Evolutionary conservation across 2,888 invertebrate species (phyloP), one percentile per base, ranked within the genome.

Genomic region (Lasioglossum zephyrum): DNA sequence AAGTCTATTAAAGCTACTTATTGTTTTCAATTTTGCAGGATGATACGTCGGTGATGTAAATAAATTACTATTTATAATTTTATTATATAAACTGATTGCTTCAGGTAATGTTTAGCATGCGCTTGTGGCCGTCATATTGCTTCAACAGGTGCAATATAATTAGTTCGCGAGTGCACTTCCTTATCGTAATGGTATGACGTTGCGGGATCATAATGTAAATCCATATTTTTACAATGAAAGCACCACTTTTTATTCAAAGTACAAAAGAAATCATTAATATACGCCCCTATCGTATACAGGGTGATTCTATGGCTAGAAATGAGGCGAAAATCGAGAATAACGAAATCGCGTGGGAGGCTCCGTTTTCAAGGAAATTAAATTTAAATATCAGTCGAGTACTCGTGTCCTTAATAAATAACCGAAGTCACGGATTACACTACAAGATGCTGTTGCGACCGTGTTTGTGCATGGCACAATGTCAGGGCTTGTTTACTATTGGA

Each of bases 191-290:
- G 13, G 9, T 39, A 73, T 53, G 47, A 73, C 47, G 5, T 53
- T 53, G 36, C n/a, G 31, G 49, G 49, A 22, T 79, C 13, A 6
- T 53, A 78, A n/a, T 44, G 5, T 49, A 69, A 53, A 73, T 66
- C 49, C 63, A 36, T 63, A 1, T 63, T 47, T 36, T 73, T 44
- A 2, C 31, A 73, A 73, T 41, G 22, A n/a, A 73, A 44, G 57
- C 44, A 77, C 70, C 73, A 44, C 18, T 57, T 70, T 85, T 82
- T 85, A 85, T 85, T 87, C 6, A 41, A 53, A 74, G 36, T 13
- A 36, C 60, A 77, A 73, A 73, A 86, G 36, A 85, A 77, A 41
- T 47, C 2, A 66, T 77, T 70, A 82, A 77, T 41, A 73, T 82
- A 22, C 70, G 8, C n/a, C 31, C 31, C 16, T 63, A 74, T 39